Evolutionary conservation across 2,113 vertebrate species (phyloP).

Genomic region (Pelecanoides urinatrix): DNA sequence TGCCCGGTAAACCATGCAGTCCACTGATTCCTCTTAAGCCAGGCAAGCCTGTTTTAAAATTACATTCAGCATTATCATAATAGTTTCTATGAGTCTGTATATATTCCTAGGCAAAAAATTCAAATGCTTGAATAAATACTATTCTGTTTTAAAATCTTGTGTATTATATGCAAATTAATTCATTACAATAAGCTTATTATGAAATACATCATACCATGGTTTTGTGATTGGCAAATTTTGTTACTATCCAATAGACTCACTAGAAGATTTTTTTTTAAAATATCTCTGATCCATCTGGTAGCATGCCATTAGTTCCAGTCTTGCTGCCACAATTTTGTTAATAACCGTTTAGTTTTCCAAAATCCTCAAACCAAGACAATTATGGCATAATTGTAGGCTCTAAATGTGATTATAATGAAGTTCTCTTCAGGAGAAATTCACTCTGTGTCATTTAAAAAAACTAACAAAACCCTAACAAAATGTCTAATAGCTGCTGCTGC

Average conservation of each 20-base stretch:
- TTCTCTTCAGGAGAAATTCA: background rate
- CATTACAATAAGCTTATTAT: background rate
- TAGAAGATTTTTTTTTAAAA: background rate
- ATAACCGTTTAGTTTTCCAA: background rate
- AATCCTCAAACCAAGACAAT: background rate
- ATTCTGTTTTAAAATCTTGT: background rate
- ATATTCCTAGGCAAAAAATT: background rate
- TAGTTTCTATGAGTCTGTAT: background rate
- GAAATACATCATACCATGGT: background rate
- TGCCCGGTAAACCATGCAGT: slow-evolving; percentile 79
- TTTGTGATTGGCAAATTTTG: background rate
- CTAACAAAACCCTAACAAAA: background rate
- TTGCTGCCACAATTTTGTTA: background rate
- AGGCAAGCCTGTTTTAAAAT: slow-evolving; percentile 78
- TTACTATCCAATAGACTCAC: background rate
- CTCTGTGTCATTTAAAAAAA: background rate
- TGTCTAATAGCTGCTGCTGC: background rate
- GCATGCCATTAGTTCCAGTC: background rate
- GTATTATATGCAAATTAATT: background rate
- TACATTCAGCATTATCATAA: background rate
- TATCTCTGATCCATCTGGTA: background rate
- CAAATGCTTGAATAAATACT: background rate
- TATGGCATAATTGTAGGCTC: background rate
- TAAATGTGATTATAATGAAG: background rate
- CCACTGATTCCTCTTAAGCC: slow-evolving; percentile 83